Percentiles rank a stretch among this genome's conserved stretches.
Conservation (phyloP, 2,797 vertebrate species). For the Decapterus maruadsi region DNA sequence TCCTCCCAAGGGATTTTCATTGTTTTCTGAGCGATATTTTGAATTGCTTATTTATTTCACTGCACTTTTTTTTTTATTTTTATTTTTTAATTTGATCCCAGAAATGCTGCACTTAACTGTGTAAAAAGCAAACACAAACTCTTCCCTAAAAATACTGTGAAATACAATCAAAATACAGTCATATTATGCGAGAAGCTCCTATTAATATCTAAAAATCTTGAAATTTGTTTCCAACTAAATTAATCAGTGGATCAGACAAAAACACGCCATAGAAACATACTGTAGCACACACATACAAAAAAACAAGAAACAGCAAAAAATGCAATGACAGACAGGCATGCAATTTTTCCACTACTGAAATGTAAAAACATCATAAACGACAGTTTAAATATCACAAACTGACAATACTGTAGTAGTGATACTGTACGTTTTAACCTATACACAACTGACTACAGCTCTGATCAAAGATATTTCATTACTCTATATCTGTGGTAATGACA, state of each 20-base stretch:
- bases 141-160: constrained; percentile 1
- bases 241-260: background rate
- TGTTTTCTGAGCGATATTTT: constrained; percentile 11
- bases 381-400: background rate
- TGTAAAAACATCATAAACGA: background rate
- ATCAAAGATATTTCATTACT: constrained; percentile 32
- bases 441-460: constrained; percentile 8
- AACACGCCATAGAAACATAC: background rate
- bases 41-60: constrained; percentile 13
- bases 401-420: background rate
- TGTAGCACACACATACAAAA: constrained; percentile 37
- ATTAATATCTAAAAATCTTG: background rate
- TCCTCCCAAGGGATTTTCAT: background rate
- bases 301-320: background rate
- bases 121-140: background rate
- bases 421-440: too few relatives aligned
- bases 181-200: background rate
- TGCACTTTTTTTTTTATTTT: background rate
- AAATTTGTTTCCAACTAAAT: background rate
- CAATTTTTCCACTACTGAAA: constrained; percentile 68
- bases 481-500: constrained; percentile 8
- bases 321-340: constrained; percentile 8
- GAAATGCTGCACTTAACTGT: background rate
- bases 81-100: background rate
- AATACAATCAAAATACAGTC: background rate